Conservation (phyloP, 2,113 vertebrate genomes). For the Platichthys stellatus region DNA sequence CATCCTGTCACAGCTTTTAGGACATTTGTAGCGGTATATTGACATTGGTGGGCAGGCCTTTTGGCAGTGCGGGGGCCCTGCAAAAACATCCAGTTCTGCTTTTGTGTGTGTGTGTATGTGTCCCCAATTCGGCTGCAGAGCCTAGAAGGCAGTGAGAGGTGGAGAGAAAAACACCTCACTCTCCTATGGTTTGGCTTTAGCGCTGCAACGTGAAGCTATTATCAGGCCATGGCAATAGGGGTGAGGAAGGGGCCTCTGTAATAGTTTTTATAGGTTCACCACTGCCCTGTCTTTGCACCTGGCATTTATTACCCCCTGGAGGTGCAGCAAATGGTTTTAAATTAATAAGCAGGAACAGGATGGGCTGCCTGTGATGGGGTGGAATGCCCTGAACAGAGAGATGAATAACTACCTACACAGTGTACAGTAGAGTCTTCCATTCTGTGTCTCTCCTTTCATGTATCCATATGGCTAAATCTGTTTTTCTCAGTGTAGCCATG, state of each 20-base stretch:
- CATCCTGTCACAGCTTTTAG: constrained; percentile 56
- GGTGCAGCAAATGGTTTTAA: constrained; percentile 82
- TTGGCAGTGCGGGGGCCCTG: constrained; percentile 40
- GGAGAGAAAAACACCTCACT: constrained; percentile 60
- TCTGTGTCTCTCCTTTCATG: constrained; percentile 12
- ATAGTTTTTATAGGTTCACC: constrained; percentile 85
- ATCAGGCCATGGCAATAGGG: constrained; percentile 80
- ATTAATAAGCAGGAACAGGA: constrained; percentile 83
- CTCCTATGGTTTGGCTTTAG: constrained; percentile 73
- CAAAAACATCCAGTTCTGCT: constrained; percentile 42
- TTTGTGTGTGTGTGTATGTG: constrained; percentile 24
- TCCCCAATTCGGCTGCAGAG: constrained; percentile 63
- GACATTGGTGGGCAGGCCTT: constrained; percentile 59
- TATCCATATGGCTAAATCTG: constrained; percentile 12
- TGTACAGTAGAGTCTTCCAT: constrained; percentile 16
- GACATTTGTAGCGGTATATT: constrained; percentile 63
- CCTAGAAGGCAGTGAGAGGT: constrained; percentile 68
- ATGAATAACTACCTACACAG: constrained; percentile 52
- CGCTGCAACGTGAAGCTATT: constrained; percentile 75
- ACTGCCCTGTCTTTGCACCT: constrained; percentile 78
- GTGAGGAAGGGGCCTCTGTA: constrained; percentile 80
- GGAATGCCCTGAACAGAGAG: constrained; percentile 51
- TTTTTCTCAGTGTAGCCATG: constrained; percentile 7
- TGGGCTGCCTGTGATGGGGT: constrained; percentile 57
- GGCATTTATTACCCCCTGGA: constrained; percentile 83